These are phyloP conservation scores for Entomobrya proxima DNA, from an alignment of 2,888 invertebrate genomes.

Conservation along the genomic window DNA sequence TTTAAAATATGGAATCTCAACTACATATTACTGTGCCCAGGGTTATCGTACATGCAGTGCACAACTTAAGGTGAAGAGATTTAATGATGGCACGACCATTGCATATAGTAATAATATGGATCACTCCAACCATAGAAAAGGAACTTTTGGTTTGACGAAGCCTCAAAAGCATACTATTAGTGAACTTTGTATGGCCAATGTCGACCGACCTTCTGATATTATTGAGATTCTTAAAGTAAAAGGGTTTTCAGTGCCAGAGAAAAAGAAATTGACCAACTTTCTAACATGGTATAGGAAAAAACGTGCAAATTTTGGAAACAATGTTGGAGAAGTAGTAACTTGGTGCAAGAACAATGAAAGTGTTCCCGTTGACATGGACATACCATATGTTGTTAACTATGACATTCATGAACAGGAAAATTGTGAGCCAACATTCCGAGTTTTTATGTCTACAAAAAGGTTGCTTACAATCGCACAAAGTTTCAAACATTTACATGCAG, in stretches of 20 bases:
- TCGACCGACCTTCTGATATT: neutral
- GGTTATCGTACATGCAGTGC: too few relatives aligned
- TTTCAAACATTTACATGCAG: constrained; percentile 19
- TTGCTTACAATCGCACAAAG: neutral
- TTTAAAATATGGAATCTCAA: too few relatives aligned
- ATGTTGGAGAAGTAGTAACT: neutral
- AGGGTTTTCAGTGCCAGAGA: neutral
- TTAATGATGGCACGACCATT: too few relatives aligned
- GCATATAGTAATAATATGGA: too few relatives aligned
- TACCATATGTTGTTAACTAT: neutral
- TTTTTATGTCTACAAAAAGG: constrained; percentile 16
- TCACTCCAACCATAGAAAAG: too few relatives aligned
- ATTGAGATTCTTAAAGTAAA: neutral
- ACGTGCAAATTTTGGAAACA: too few relatives aligned
- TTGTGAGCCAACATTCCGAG: neutral
- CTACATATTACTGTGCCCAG: too few relatives aligned
- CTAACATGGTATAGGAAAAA: too few relatives aligned
- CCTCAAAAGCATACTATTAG: too few relatives aligned
- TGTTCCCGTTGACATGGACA: neutral
- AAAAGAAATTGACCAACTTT: neutral
- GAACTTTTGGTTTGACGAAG: too few relatives aligned
- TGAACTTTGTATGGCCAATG: neutral
- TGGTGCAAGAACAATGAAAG: neutral
- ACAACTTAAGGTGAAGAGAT: too few relatives aligned
- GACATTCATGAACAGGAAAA: neutral